These are phyloP conservation scores for Elegia similella DNA, from an alignment of 2,888 invertebrate species.

Conservation along the genomic window DNA sequence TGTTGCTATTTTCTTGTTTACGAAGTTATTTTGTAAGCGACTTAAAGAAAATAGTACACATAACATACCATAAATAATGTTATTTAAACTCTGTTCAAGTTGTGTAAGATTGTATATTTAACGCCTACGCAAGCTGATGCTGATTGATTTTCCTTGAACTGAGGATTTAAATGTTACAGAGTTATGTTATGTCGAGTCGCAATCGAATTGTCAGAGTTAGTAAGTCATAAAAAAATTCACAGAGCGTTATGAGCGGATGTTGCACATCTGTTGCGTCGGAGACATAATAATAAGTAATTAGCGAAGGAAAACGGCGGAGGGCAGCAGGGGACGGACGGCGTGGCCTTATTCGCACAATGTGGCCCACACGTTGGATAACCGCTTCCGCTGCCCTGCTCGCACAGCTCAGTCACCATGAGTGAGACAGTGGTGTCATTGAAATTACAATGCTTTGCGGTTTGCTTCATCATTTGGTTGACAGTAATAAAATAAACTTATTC, in stretches of 20 bases:
- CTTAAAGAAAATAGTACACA: constrained; percentile 34
- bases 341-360: constrained; percentile 75
- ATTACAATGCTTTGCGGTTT: neutral
- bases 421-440: neutral
- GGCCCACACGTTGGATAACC: constrained; percentile 61
- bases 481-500: no score
- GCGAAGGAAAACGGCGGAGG: constrained; percentile 53
- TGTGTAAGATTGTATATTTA: constrained; percentile 43
- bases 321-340: constrained; percentile 24
- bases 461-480: neutral
- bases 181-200: constrained; percentile 5
- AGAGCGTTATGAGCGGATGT: constrained; percentile 63
- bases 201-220: constrained; percentile 24
- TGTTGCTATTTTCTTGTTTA: constrained; percentile 6
- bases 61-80: constrained; percentile 42
- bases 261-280: constrained; percentile 74
- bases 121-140: constrained; percentile 41
- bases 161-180: constrained; percentile 15
- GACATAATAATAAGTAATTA: constrained; percentile 77
- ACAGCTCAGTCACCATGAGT: constrained; percentile 1
- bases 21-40: neutral
- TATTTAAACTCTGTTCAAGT: constrained; percentile 42
- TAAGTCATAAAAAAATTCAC: constrained; percentile 40
- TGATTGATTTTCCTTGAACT: constrained; percentile 36
- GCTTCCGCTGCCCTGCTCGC: constrained; percentile 45